Percentiles rank a stretch among this genome's conserved stretches.
Evolutionary conservation across 2,797 vertebrate species (phyloP).

Genomic region (Phoebastria nigripes): DNA sequence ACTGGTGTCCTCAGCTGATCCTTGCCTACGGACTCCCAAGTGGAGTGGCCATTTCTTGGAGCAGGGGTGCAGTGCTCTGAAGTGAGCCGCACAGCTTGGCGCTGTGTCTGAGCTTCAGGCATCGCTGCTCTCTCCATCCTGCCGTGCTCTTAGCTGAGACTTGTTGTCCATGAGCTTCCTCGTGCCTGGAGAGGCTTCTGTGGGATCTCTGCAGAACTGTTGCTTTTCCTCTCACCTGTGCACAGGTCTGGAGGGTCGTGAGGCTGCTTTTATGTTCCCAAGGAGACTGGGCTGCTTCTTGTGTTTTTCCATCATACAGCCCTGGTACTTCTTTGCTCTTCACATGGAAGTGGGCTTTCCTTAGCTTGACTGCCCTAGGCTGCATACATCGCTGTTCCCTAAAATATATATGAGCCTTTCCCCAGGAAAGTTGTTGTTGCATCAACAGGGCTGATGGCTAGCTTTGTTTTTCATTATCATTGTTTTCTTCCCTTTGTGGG

Average conservation of each 20-base stretch:
- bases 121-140: not conserved
- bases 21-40: not conserved
- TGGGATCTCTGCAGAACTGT: not conserved
- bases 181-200: not conserved
- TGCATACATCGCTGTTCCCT: not conserved
- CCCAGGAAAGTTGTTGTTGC: not conserved
- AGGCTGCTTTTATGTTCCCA: not conserved
- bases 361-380: not conserved
- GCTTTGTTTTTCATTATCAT: not conserved
- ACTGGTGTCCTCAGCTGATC: not conserved
- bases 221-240: not conserved
- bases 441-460: not conserved
- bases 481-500: not conserved
- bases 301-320: not conserved
- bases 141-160: not conserved
- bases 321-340: not conserved
- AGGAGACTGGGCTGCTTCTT: not conserved
- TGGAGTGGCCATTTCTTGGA: not conserved
- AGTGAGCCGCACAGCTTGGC: rapidly evolving
- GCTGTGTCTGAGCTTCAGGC: not conserved
- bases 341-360: not conserved
- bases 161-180: not conserved
- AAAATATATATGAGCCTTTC: not conserved
- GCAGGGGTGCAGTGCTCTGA: not conserved
- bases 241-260: not conserved